Evolutionary conservation across 2,888 invertebrate genomes (phyloP).

Genomic region (Leptinotarsa haldemani): DNA sequence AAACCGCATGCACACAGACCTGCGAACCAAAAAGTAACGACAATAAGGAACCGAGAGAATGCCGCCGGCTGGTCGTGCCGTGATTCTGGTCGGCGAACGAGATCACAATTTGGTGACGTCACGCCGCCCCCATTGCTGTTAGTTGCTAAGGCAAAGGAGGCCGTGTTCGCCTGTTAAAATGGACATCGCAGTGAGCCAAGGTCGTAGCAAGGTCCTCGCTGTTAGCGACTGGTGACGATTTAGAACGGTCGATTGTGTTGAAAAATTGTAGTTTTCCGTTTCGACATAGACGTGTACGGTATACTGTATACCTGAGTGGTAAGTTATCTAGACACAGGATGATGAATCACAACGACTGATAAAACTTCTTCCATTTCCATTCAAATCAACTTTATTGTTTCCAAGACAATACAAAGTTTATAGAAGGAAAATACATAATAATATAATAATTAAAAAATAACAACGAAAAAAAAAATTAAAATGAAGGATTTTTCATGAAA

Average conservation of each 20-base stretch:
- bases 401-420: too few relatives aligned
- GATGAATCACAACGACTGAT: slow-evolving; percentile 11
- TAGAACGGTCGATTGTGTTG: slow-evolving; percentile 4
- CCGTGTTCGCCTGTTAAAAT: slow-evolving; percentile 46
- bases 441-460: too few relatives aligned
- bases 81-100: slow-evolving; percentile 40
- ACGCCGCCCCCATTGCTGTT: slow-evolving; percentile 54
- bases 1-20: neutral
- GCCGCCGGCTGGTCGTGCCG: slow-evolving; percentile 18
- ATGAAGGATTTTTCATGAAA: too few relatives aligned
- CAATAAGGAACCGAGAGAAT: neutral
- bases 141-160: slow-evolving; percentile 49
- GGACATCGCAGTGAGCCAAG: slow-evolving; percentile 54
- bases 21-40: neutral
- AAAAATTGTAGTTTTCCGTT: neutral
- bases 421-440: too few relatives aligned
- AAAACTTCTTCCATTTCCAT: neutral
- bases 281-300: too few relatives aligned
- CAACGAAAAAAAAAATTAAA: too few relatives aligned
- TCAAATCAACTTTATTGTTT: neutral
- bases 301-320: too few relatives aligned
- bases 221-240: slow-evolving; percentile 6
- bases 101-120: slow-evolving; percentile 55
- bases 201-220: slow-evolving; percentile 52
- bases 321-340: neutral